phyloP scores from a whole-genome alignment of 2,797 vertebrate species.

The Uromys caudimaculatus region DNA sequence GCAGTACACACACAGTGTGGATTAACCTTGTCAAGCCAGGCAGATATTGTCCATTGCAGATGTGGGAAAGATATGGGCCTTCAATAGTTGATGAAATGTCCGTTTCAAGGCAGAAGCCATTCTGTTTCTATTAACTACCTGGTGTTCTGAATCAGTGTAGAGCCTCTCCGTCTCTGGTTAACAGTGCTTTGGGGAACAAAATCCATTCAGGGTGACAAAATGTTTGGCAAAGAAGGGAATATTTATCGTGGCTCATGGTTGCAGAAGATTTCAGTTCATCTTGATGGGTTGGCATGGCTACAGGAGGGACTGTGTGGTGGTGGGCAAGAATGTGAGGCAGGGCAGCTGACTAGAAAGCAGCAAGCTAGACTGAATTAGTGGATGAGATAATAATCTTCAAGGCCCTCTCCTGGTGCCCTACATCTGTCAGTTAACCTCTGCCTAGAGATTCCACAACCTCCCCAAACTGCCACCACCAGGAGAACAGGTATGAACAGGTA shows the following conservation, averaged over 20 bases:
- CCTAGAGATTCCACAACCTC: neutral
- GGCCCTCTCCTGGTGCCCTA: neutral
- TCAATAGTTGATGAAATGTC: neutral
- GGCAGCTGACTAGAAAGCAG: neutral
- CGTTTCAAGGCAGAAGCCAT: neutral
- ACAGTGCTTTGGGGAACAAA: neutral
- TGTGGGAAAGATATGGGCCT: rapidly evolving
- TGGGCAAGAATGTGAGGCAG: neutral
- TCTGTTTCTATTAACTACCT: neutral
- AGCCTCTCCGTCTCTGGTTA: no score
- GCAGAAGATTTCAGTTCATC: neutral
- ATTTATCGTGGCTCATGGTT: neutral
- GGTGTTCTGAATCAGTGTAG: neutral
- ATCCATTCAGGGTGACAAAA: neutral
- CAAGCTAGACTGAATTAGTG: neutral
- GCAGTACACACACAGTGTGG: neutral
- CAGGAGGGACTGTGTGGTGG: neutral
- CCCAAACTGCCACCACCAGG: neutral
- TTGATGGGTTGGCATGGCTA: neutral
- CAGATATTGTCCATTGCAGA: neutral
- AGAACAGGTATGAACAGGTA: no score
- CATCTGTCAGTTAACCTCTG: neutral
- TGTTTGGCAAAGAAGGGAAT: neutral
- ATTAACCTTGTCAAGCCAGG: rapidly evolving
- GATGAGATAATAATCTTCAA: neutral